These are phyloP conservation scores for Hestina assimilis DNA, from an alignment of 1,140 invertebrate genomes.

Conservation along the genomic window DNA sequence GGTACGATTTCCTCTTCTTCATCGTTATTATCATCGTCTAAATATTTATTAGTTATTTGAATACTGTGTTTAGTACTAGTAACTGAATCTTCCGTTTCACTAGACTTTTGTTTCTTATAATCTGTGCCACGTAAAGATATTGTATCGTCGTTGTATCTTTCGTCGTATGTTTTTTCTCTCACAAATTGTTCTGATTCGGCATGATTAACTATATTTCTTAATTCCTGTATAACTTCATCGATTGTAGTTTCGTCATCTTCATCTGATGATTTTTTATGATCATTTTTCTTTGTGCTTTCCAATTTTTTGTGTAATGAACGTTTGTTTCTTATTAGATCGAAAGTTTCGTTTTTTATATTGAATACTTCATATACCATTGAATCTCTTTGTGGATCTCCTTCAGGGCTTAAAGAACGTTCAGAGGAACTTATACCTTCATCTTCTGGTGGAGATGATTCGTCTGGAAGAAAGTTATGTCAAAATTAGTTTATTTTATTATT, in stretches of 20 bases:
- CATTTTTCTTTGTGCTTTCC: slow-evolving; percentile 65
- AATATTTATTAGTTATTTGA: slow-evolving; percentile 60
- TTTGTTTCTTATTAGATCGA: slow-evolving; percentile 73
- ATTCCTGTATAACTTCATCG: slow-evolving; percentile 91
- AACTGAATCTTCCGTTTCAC: slow-evolving; percentile 73
- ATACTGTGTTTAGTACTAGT: slow-evolving; percentile 75
- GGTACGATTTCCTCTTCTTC: slow-evolving; percentile 81
- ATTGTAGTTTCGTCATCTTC: slow-evolving; percentile 91
- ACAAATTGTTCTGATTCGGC: slow-evolving; percentile 86
- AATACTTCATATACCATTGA: slow-evolving; percentile 82
- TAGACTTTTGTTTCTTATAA: slow-evolving; percentile 52
- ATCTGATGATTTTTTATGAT: slow-evolving; percentile 72
- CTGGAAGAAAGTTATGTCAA: slow-evolving; percentile 39
- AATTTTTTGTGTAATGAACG: slow-evolving; percentile 61
- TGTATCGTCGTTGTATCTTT: slow-evolving; percentile 62
- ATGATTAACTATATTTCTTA: slow-evolving; percentile 91
- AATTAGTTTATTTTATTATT: no score
- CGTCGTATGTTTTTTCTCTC: slow-evolving; percentile 64
- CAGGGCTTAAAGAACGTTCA: slow-evolving; percentile 86
- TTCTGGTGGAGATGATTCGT: slow-evolving; percentile 87
- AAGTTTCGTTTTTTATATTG: slow-evolving; percentile 80
- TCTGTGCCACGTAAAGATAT: slow-evolving; percentile 49
- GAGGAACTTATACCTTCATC: slow-evolving; percentile 92
- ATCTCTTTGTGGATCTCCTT: slow-evolving; percentile 79
- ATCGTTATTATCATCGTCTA: slow-evolving; percentile 51